These are phyloP conservation scores for Latrodectus hesperus DNA, from an alignment of 2,888 invertebrate species.

Conservation along the genomic window DNA sequence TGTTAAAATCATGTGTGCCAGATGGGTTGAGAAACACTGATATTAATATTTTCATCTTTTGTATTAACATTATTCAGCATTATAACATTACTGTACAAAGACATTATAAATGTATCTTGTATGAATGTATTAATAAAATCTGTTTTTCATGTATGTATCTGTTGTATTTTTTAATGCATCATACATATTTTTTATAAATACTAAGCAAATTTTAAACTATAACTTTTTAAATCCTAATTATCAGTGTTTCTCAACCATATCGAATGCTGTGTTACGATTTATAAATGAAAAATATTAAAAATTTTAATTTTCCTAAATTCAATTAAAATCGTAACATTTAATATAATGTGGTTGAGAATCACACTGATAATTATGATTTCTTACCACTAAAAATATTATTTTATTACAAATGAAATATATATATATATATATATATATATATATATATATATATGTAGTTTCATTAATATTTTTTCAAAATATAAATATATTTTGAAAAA, in stretches of 20 bases:
- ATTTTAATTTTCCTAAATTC: too few species aligned
- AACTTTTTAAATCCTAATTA: background rate
- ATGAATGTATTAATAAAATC: slow-evolving; percentile 3
- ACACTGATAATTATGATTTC: background rate
- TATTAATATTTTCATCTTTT: background rate
- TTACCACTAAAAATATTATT: too few species aligned
- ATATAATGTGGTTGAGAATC: background rate
- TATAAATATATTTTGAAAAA: too few species aligned
- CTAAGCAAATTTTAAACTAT: background rate
- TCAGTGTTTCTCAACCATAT: slow-evolving; percentile 38
- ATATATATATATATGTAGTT: too few species aligned
- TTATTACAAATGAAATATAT: too few species aligned
- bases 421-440: too few species aligned
- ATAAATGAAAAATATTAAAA: too few species aligned
- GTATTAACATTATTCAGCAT: background rate
- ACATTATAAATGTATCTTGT: slow-evolving; percentile 7
- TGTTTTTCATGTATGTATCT: background rate
- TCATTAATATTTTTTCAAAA: too few species aligned
- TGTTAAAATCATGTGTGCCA: too few species aligned
- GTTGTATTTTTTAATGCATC: background rate
- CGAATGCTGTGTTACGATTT: too few species aligned
- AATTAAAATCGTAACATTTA: background rate
- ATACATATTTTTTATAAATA: background rate
- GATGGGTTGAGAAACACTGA: slow-evolving; percentile 50
- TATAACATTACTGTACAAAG: background rate